Base-by-base conservation (phyloP, 2,888 invertebrate species). In the Loripinus fragilis region DNA sequence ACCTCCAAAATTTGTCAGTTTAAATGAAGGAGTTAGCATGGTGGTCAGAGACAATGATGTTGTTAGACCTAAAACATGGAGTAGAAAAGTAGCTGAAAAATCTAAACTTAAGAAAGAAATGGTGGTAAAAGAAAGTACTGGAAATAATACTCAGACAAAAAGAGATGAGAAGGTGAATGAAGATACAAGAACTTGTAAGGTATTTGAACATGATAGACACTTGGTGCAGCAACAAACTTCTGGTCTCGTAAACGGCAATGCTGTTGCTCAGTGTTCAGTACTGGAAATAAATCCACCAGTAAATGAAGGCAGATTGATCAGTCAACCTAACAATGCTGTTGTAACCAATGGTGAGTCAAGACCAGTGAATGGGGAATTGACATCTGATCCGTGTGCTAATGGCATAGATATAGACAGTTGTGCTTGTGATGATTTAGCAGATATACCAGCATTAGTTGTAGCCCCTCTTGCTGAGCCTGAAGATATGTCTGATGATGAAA, bases 401-500 rank as follows among this genome's bases (percentile, higher is more conserved):
- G 60, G 33, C 30, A 33, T 33, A 33, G 5, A 33, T 17, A 60
- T 15, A 33, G 60, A 33, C 23, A 20, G 3, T 17, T 20, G 2
- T 68, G 5, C 30, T 42, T 10, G 8, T 35, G 42, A 30, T 60
- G 2, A 30, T 12, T 28, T 33, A 12, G 48, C 41, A 55, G 74
- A 70, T 42, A 38, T 71, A 23, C 60, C 52, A 41, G 68, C 55
- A 38, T 52, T 72, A 33, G 33, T 70, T 33, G 48, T 80, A 42
- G 86, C 86, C 15, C 86, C 85, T 20, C 78, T 86, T 52, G 86
- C 85, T 23, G 64, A 81, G n/a, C 85, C 86, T 35, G 88, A 88
- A 48, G 74, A 77, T 69, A 42, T 78, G 33, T 80, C 80, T 68
- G 87, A 87, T 79, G 85, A 86, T 76, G 85, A 84, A 65, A 33